Conservation (phyloP, 2,113 vertebrate genomes). For the Hemicordylus capensis region DNA sequence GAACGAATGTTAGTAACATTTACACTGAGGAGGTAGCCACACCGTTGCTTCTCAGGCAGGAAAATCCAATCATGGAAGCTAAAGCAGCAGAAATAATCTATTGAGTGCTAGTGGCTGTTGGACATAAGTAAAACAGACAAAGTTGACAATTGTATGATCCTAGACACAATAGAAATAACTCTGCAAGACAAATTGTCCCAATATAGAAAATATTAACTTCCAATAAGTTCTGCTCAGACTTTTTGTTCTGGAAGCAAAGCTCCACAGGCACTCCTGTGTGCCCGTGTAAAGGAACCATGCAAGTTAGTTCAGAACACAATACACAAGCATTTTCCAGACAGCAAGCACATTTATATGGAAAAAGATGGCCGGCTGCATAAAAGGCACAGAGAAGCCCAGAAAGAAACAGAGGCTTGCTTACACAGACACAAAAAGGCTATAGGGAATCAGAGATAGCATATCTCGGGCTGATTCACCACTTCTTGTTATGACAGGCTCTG, state of each 20-base stretch:
- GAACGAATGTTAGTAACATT: not conserved
- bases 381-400: not conserved
- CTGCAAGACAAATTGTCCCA: not conserved
- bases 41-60: not conserved
- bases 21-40: not conserved
- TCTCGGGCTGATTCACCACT: conserved; percentile 5
- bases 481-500: not conserved
- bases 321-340: too few relatives aligned
- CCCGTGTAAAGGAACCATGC: too few relatives aligned
- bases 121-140: not conserved
- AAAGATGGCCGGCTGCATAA: not conserved
- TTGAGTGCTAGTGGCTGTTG: not conserved
- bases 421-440: not conserved
- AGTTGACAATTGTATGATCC: not conserved
- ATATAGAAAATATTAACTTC: not conserved
- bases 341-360: not conserved
- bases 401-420: not conserved
- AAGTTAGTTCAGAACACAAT: too few relatives aligned
- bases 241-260: not conserved
- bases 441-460: not conserved
- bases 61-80: not conserved
- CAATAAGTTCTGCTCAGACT: not conserved
- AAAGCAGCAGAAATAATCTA: not conserved
- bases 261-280: not conserved
- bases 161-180: not conserved